A percentile compares a stretch with the other conserved stretches of the same genome.
These are phyloP conservation scores for Petrocephalus zakoni DNA, from an alignment of 2,113 vertebrate genomes.

Conservation along the genomic window DNA sequence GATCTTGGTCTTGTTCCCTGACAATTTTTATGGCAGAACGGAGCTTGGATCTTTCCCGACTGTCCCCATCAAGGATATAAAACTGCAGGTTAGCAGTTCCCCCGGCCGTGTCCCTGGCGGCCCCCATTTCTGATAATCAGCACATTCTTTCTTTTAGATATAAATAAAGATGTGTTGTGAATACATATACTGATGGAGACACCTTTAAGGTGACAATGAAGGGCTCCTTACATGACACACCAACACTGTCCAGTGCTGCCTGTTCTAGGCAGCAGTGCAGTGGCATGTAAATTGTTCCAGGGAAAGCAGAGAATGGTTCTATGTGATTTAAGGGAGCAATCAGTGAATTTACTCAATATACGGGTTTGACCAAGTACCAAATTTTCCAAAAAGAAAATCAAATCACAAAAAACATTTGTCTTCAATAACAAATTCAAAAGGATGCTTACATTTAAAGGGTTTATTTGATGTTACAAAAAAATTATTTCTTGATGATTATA, in stretches of 20 bases:
- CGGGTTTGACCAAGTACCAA: no score
- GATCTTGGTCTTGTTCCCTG: not conserved
- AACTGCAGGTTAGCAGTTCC: not conserved
- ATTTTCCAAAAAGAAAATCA: no score
- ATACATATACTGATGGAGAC: not conserved
- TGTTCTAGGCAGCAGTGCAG: not conserved
- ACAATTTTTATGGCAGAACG: not conserved
- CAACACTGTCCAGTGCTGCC: not conserved
- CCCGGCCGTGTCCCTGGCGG: not conserved
- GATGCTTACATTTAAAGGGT: no score
- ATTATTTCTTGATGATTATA: not conserved
- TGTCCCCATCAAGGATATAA: not conserved
- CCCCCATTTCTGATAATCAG: not conserved
- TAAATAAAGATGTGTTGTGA: not conserved
- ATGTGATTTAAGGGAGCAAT: no score
- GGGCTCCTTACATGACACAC: not conserved
- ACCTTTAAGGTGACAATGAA: not conserved
- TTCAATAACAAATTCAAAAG: no score
- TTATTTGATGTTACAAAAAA: no score
- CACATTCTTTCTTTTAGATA: not conserved
- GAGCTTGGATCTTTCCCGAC: not conserved
- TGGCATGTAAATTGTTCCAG: not conserved
- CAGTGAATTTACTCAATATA: no score
- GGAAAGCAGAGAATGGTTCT: not conserved
- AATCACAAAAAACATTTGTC: no score